Evolutionary conservation across 2,888 invertebrate genomes (phyloP), one percentile per base, ranked within the genome.

Genomic region (Tetragonisca angustula): DNA sequence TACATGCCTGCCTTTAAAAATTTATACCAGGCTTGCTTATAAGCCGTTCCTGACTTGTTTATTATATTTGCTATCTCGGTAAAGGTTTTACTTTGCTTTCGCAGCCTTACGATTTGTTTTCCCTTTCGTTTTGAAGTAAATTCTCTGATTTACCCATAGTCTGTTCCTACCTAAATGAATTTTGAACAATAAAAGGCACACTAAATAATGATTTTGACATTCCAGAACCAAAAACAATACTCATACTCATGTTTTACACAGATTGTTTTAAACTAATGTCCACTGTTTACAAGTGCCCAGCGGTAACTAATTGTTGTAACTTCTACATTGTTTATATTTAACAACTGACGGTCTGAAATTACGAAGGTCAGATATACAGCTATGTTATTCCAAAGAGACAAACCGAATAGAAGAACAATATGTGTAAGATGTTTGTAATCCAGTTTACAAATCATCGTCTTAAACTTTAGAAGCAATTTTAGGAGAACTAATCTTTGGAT

Each of bases 261-360:
- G 19, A 71, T 59, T 24, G 43, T 43, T 13, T 69, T 69, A 54
- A 69, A 69, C n/a, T 54, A 54, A 36, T 54, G 54, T 15, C 43
- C 43, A 24, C 24, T 59, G 71, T 59, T 71, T 43, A n/a, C n/a
- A 43, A 43, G 43, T 19, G 59, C 59, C 43, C 4, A 56, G 17
- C 32, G 11, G 15, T 21, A 36, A n/a, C 56, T 56, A 36, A 54
- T 36, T 70, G 32, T n/a, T n/a, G 36, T 15, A 17, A 17, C 27
- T 36, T 2, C 4, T 52, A 52, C 50, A 43, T 15, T 70, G 36
- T 70, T 56, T 56, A 0, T 6, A 54, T 56, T 54, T 70, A n/a
- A 70, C 19, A 68, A 27, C 21, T 13, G 52, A 27, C 27, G 11
- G 2, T 32, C 21, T 54, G 52, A 32, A 13, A 21, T 21, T 54